Conservation (phyloP, 2,888 invertebrate genomes). For the Cylindroiulus punctatus region DNA sequence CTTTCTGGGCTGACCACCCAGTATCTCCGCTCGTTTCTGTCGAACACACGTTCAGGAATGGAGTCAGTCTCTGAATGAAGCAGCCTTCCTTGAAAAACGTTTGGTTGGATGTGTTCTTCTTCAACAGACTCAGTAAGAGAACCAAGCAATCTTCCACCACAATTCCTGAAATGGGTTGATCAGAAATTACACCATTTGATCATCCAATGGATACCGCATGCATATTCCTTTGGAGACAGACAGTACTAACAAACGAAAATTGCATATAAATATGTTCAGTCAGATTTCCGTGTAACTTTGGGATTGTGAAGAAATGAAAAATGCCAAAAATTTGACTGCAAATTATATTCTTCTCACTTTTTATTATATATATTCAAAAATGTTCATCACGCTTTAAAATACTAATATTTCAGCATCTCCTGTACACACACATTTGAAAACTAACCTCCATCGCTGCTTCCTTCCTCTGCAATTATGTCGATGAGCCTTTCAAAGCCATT, state of each 20-base stretch:
- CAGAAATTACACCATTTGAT: too few species aligned
- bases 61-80: constrained; percentile 88
- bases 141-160: constrained; percentile 97
- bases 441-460: constrained; percentile 87
- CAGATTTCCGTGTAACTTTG: too few species aligned
- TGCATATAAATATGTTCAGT: background rate
- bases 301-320: too few species aligned
- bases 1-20: constrained; percentile 93
- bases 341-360: too few species aligned
- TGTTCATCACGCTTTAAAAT: too few species aligned
- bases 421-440: background rate
- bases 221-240: too few species aligned
- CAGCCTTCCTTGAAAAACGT: constrained; percentile 98
- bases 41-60: constrained; percentile 84
- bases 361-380: too few species aligned
- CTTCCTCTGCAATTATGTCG: constrained; percentile 91
- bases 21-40: constrained; percentile 66
- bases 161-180: constrained; percentile 70
- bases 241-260: background rate
- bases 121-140: constrained; percentile 89
- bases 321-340: too few species aligned
- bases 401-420: too few species aligned
- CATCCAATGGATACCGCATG: too few species aligned
- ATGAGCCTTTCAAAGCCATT: constrained; percentile 96
- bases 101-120: constrained; percentile 96